These are phyloP conservation scores for Rhyacichthys aspro DNA, from an alignment of 2,797 vertebrate species.

Conservation along the genomic window DNA sequence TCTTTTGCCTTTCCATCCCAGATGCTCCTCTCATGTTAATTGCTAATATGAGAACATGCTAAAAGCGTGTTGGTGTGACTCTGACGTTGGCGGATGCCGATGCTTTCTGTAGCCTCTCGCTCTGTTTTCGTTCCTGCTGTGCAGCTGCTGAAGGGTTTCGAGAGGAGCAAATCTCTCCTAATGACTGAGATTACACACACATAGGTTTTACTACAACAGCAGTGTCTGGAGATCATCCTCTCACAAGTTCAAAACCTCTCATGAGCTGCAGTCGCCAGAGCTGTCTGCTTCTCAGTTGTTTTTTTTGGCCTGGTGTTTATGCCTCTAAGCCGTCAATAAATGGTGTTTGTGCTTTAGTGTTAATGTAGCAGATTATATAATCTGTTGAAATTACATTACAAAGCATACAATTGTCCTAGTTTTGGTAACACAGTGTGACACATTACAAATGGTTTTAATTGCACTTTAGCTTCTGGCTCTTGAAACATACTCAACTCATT, in stretches of 20 bases:
- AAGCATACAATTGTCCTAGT: conserved; percentile 68
- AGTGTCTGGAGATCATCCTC: conserved; percentile 36
- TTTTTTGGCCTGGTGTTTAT: conserved; percentile 23
- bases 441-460: conserved; percentile 77
- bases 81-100: conserved; percentile 11
- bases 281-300: background rate
- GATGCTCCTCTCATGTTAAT: conserved; percentile 27
- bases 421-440: conserved; percentile 71
- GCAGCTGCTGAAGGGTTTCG: conserved; percentile 33
- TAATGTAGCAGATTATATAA: conserved; percentile 68
- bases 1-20: conserved; percentile 26
- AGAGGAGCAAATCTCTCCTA: conserved; percentile 33
- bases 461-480: conserved; percentile 69
- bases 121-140: conserved; percentile 22
- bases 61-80: conserved; percentile 23
- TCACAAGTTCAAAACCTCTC: conserved; percentile 25
- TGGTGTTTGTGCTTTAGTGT: conserved; percentile 49
- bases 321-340: conserved; percentile 47
- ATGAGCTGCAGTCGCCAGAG: too few species aligned
- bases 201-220: conserved; percentile 36
- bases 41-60: conserved; percentile 5
- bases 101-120: conserved; percentile 12
- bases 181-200: conserved; percentile 43
- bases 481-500: conserved; percentile 49
- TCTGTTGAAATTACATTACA: conserved; percentile 70